A percentile compares a stretch with the other conserved stretches of the same genome.
Evolutionary conservation across 2,113 vertebrate genomes (phyloP).

Genomic region (Zootoca vivipara): DNA sequence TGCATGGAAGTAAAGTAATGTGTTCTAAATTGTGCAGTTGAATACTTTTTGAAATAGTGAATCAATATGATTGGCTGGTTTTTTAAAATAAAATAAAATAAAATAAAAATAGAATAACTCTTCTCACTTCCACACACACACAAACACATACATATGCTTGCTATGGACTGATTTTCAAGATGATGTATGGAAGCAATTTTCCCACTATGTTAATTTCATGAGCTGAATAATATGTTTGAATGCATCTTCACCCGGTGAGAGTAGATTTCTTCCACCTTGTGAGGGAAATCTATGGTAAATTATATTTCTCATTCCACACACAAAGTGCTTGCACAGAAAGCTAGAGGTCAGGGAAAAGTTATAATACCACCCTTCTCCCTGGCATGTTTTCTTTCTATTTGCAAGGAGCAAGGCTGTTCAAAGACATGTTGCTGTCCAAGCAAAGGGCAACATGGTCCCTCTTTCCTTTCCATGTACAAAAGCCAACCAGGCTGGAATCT

Average conservation of each 20-base stretch:
- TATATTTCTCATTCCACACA: neutral
- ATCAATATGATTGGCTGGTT: neutral
- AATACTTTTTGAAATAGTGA: neutral
- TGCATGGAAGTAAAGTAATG: neutral
- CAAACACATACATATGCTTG: neutral
- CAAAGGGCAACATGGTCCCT: neutral
- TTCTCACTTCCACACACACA: neutral
- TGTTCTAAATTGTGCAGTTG: neutral
- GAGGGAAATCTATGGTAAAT: neutral
- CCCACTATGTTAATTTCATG: neutral
- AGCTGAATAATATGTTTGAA: neutral
- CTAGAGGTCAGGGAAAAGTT: neutral
- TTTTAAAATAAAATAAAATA: too few species aligned
- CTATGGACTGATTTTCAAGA: neutral
- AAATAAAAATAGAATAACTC: neutral
- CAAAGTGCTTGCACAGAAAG: neutral
- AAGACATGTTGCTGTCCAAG: neutral
- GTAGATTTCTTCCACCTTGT: neutral
- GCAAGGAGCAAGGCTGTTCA: neutral
- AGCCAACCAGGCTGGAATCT: neutral
- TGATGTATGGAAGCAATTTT: neutral
- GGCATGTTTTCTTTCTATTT: neutral
- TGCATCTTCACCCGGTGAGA: neutral
- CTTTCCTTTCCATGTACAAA: neutral
- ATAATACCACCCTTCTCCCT: neutral